Evolutionary conservation across 1,140 invertebrate species (phyloP).

Genomic region (Drosophila nigrodunni): DNA sequence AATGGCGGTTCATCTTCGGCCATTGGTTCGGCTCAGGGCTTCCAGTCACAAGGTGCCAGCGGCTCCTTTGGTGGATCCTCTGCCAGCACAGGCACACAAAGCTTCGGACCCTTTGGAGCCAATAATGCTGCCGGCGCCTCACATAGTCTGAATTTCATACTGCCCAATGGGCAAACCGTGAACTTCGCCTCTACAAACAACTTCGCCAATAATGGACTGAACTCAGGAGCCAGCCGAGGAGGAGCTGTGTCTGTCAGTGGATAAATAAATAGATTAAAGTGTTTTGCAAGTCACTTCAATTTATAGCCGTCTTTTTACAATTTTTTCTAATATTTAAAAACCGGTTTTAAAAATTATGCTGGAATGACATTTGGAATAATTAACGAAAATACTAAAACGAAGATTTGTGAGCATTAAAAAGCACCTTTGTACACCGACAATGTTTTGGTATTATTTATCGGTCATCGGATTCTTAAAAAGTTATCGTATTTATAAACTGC

Average conservation of each 20-base stretch:
- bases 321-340: constrained; percentile 5
- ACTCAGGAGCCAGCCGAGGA: constrained; percentile 71
- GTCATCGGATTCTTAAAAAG: constrained; percentile 10
- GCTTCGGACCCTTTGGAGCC: constrained; percentile 63
- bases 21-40: constrained; percentile 74
- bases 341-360: background rate
- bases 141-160: constrained; percentile 69
- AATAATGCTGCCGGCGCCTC: constrained; percentile 79
- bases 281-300: background rate
- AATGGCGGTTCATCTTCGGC: constrained; percentile 65
- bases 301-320: background rate
- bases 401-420: background rate
- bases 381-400: constrained; percentile 1
- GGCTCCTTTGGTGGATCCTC: constrained; percentile 83
- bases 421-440: background rate
- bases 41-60: constrained; percentile 66
- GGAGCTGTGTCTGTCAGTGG: constrained; percentile 66
- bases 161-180: constrained; percentile 83
- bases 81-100: constrained; percentile 74
- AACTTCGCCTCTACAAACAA: constrained; percentile 82
- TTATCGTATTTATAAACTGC: background rate
- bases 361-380: constrained; percentile 1
- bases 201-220: constrained; percentile 79
- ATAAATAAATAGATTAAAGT: constrained; percentile 24
- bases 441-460: background rate